A percentile compares a stretch with the other conserved stretches of the same genome.
phyloP scores from a whole-genome alignment of 1,140 invertebrate species.

The Tribolium madens region DNA sequence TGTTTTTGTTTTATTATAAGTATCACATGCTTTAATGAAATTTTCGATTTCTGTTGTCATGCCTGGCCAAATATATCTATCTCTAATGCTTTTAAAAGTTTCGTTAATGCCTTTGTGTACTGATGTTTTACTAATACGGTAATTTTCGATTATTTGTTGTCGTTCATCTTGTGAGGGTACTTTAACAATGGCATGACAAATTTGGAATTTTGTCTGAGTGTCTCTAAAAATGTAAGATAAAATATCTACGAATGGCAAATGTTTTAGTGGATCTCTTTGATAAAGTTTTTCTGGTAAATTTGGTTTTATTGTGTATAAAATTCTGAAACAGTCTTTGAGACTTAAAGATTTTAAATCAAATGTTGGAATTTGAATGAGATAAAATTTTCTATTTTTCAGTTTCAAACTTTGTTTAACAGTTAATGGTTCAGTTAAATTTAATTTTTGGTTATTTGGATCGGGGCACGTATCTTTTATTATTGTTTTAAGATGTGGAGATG shows the following conservation, averaged over 20 bases:
- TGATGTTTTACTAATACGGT: background rate
- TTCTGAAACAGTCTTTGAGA: too few relatives aligned
- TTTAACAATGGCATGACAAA: conserved; percentile 9
- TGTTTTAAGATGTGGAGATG: too few relatives aligned
- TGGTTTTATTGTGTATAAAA: too few relatives aligned
- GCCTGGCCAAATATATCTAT: conserved; percentile 14
- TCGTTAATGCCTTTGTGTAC: conserved; percentile 32
- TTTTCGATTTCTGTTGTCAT: conserved; percentile 17
- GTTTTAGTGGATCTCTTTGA: too few relatives aligned
- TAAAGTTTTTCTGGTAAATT: too few relatives aligned
- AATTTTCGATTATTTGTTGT: conserved; percentile 1
- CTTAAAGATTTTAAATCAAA: too few relatives aligned
- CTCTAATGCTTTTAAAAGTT: conserved; percentile 5
- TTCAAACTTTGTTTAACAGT: too few relatives aligned
- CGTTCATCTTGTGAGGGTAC: conserved; percentile 5
- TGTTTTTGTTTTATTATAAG: conserved; percentile 32
- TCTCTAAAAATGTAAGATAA: background rate
- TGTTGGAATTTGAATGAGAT: too few relatives aligned
- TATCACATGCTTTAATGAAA: conserved; percentile 7
- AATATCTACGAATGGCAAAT: background rate
- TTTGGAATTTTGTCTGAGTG: background rate
- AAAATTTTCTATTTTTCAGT: too few relatives aligned
- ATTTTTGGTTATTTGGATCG: too few relatives aligned
- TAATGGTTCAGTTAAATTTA: too few relatives aligned
- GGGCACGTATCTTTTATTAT: too few relatives aligned